A percentile compares a stretch with the other conserved stretches of the same genome.
These are phyloP conservation scores for Hippolais icterina DNA, from an alignment of 2,113 vertebrate species.

Conservation along the genomic window DNA sequence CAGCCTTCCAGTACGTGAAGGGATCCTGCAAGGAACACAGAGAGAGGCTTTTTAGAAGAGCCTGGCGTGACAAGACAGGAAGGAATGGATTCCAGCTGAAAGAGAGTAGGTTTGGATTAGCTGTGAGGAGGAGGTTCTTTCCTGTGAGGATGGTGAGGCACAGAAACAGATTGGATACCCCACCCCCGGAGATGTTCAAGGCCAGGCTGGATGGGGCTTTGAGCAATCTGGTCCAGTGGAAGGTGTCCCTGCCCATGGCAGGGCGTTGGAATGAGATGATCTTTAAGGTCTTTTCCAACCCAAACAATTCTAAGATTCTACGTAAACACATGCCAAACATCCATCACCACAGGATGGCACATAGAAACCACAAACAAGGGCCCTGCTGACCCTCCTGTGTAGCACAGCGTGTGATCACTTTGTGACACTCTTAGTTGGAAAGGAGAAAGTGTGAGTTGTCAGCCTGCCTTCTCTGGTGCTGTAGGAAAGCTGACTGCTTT, in stretches of 20 bases:
- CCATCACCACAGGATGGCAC: neutral
- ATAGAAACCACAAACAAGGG: neutral
- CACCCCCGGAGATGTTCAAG: neutral
- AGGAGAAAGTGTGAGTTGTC: neutral
- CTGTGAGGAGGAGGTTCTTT: neutral
- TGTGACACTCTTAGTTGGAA: neutral
- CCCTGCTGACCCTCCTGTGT: neutral
- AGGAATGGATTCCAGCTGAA: neutral
- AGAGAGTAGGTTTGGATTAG: too few relatives aligned
- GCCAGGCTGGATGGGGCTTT: neutral
- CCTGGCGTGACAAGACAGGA: neutral
- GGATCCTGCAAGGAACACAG: neutral
- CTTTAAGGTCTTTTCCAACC: neutral
- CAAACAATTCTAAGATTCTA: neutral
- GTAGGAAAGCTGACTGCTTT: neutral
- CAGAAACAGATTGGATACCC: neutral
- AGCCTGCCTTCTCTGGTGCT: neutral
- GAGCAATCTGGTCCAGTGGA: neutral
- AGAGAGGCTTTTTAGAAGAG: neutral
- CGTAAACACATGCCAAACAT: neutral
- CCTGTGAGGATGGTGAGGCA: neutral
- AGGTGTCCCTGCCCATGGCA: neutral
- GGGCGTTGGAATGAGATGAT: accelerated
- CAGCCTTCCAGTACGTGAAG: neutral
- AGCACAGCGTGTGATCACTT: neutral